Conservation (phyloP, 2,888 invertebrate genomes). For the Polydrusus pterygomalis region DNA sequence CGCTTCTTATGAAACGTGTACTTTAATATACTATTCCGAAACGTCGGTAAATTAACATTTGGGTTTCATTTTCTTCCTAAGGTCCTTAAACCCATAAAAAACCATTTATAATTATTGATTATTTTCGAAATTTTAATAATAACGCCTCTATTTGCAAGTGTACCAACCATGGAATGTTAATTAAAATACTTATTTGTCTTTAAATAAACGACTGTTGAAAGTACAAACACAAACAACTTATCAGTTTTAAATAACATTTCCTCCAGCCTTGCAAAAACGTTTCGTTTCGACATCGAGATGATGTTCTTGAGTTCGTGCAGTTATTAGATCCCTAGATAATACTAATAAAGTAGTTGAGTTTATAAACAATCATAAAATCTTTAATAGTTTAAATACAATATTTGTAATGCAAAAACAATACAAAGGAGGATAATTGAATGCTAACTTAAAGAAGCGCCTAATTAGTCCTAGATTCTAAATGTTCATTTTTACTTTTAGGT, state of each 20-base stretch:
- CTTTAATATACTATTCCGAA: too few species aligned
- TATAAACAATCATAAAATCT: conserved; percentile 5
- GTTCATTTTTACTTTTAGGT: too few species aligned
- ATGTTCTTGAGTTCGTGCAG: conserved; percentile 27
- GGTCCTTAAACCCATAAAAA: too few species aligned
- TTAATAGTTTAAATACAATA: not conserved
- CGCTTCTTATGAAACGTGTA: too few species aligned
- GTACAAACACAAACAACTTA: conserved; percentile 38
- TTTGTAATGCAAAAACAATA: conserved; percentile 7
- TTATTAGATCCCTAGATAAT: conserved; percentile 22
- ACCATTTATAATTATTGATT: too few species aligned
- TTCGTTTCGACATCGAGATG: conserved; percentile 33
- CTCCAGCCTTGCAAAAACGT: conserved; percentile 35
- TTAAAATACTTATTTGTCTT: conserved; percentile 16
- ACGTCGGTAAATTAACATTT: too few species aligned
- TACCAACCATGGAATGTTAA: conserved; percentile 24
- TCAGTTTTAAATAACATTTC: conserved; percentile 43
- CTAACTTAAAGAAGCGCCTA: too few species aligned
- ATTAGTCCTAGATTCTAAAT: too few species aligned
- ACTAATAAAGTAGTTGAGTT: conserved; percentile 4
- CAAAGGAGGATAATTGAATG: not conserved
- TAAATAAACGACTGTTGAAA: conserved; percentile 33
- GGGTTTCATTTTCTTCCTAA: too few species aligned
- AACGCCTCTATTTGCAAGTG: not conserved
- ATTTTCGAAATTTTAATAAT: too few species aligned